Percentiles rank a stretch among this genome's conserved stretches.
These are phyloP conservation scores for Phocides pigmalion DNA, from an alignment of 1,140 invertebrate genomes.

Conservation along the genomic window DNA sequence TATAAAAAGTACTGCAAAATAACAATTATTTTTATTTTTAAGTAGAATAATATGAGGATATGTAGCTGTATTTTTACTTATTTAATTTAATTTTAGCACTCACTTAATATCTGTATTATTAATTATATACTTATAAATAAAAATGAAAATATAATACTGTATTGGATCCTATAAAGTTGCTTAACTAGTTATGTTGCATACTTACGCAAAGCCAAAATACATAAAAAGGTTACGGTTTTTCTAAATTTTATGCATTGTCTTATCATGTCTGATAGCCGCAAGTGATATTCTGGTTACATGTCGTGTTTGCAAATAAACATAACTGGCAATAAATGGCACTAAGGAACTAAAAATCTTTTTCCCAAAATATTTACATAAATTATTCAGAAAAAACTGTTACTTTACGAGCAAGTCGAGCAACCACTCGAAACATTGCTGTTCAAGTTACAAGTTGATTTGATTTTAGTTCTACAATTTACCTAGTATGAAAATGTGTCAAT, in stretches of 20 bases:
- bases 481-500: too few species aligned
- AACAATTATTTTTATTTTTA: neutral
- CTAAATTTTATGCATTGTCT: slow-evolving; percentile 74
- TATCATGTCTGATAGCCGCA: slow-evolving; percentile 71
- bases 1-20: slow-evolving; percentile 68
- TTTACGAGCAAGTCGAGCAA: neutral
- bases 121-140: too few species aligned
- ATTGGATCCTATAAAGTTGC: too few species aligned
- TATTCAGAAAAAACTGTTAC: slow-evolving; percentile 3
- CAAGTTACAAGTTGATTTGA: neutral
- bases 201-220: slow-evolving; percentile 66
- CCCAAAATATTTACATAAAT: slow-evolving; percentile 19
- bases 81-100: too few species aligned
- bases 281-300: slow-evolving; percentile 34
- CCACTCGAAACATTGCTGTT: slow-evolving; percentile 7
- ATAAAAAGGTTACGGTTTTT: slow-evolving; percentile 66
- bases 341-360: slow-evolving; percentile 9
- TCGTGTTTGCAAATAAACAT: slow-evolving; percentile 23
- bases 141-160: too few species aligned
- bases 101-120: too few species aligned
- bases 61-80: too few species aligned
- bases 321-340: slow-evolving; percentile 28
- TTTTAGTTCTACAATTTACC: neutral
- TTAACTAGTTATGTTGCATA: slow-evolving; percentile 23
- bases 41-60: too few species aligned